Evolutionary conservation across 2,888 invertebrate species (phyloP), one percentile per base, ranked within the genome.

Genomic region (Orthonychiurus folsomi): DNA sequence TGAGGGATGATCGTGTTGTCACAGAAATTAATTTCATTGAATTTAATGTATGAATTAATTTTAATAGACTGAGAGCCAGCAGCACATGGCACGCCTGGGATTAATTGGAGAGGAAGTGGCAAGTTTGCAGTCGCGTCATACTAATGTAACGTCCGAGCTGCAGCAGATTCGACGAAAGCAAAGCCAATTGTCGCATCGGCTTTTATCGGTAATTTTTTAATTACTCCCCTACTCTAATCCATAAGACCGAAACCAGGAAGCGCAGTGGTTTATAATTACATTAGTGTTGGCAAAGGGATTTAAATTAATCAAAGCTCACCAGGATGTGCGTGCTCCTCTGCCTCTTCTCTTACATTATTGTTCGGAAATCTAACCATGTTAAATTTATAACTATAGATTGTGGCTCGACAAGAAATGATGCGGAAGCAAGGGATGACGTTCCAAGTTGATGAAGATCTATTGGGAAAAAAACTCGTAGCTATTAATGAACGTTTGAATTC

Each of bases 401-500:
- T 93, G 71, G 88, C 89, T 0, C 86, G 88, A 52, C 93, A 93
- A 76, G 93, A 95, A 78, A 86, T 89, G 66, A 83, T 85, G 1
- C 83, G 93, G n/a, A 92, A 93, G 76, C 85, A 88, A 64, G 94
- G 94, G 5, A 84, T 89, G 59, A 87, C 92, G 0, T 79, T 95
- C 26, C 86, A 88, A 72, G 88, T 89, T 0, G 93, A 94, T 73
- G 96, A 96, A 77, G 95, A 95, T 77, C 84, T 87, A 12, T 79
- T 93, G n/a, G 83, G 90, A 58, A 89, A 89, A 59, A 86, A 89
- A 69, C 80, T 95, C 56, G 93, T 95, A 78, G 86, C 87, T 61
- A 84, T 95, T 75, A 86, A 91, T 65, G 84, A 88, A 0, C 88
- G 93, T 74, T 83, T 96, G 21, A 89, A 91, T 73, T 88, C 90